phyloP scores from a whole-genome alignment of 2,888 invertebrate genomes.

The Tethea ocularis region DNA sequence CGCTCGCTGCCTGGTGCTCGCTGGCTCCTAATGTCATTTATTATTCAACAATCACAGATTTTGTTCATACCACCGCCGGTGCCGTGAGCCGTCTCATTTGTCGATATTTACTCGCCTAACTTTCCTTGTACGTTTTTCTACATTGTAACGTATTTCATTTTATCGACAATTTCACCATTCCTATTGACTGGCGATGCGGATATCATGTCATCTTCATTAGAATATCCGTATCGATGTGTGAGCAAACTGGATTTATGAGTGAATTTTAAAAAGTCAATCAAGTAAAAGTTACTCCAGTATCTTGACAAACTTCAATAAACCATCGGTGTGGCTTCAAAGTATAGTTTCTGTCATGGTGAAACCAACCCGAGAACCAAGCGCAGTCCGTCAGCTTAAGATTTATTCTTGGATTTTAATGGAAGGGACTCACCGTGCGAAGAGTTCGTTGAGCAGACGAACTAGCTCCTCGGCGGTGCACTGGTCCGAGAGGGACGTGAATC shows the following conservation, averaged over 20 bases:
- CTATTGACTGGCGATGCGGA: background rate
- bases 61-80: background rate
- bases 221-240: background rate
- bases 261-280: too few relatives aligned
- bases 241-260: too few relatives aligned
- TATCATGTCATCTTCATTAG: background rate
- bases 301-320: too few relatives aligned
- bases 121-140: background rate
- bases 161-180: background rate
- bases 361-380: too few relatives aligned
- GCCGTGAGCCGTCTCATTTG: background rate
- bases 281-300: too few relatives aligned
- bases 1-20: too few relatives aligned
- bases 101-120: background rate
- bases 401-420: background rate
- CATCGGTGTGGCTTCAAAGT: too few relatives aligned
- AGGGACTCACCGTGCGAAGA: constrained; percentile 91
- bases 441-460: constrained; percentile 93
- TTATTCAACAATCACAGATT: constrained; percentile 28
- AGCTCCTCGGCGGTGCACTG: constrained; percentile 97
- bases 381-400: background rate
- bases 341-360: too few relatives aligned
- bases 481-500: constrained; percentile 95
- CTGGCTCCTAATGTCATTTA: constrained; percentile 16
- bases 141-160: background rate